Base-by-base conservation (phyloP, 92 coral and sea anemone species). In the Muricea muricata region DNA sequence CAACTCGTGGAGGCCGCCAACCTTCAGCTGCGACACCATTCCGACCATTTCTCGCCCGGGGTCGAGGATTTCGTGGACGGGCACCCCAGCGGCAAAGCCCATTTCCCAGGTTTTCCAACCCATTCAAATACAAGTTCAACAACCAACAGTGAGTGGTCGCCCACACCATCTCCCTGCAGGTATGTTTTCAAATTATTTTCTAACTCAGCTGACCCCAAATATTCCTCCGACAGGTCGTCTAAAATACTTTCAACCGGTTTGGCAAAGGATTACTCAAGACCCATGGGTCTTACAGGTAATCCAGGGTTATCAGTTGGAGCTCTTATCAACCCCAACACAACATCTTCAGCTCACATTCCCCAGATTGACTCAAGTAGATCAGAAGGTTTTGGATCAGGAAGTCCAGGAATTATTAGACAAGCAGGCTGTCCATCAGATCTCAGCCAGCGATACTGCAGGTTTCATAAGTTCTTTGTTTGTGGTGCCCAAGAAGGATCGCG, bases 1-100 rank as follows among this genome's bases (percentile, higher is more conserved):
- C 75, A 68, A 1, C 75, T 33, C 75, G 23, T 68, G 75, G 75
- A 68, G 75, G 75, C 75, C 45, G 28, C 12, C 75, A 68, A 15
- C 18, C 20, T 6, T 26, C 42, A 68, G 4, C 29, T 6, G 13
- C 58, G 18, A 50, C 7, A 50, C 58, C 71, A 63, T 68, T 68
- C 41, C 75, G 46, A 6, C 42, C 42, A 4, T 50, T 14, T 20
- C 4, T 50, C 31, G 13, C 4, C 6, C 45, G 41, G 18, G 75
- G 75, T 1, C 12, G 75, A 21, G 41, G 75, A 4, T 33, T 32
- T 18, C 5, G 75, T 1, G 75, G 42, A 26, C 30, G 75, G 23
- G 9, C 17, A n/a, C 5, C 23, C 32, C 18, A 5, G 18, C 42
- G 48, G 3, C 46, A 13, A 9, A 10, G 6, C 6, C 75, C 2